Evolutionary conservation across 2,888 invertebrate genomes (phyloP), one percentile per base, ranked within the genome.

Genomic region (Volucella bombylans): DNA sequence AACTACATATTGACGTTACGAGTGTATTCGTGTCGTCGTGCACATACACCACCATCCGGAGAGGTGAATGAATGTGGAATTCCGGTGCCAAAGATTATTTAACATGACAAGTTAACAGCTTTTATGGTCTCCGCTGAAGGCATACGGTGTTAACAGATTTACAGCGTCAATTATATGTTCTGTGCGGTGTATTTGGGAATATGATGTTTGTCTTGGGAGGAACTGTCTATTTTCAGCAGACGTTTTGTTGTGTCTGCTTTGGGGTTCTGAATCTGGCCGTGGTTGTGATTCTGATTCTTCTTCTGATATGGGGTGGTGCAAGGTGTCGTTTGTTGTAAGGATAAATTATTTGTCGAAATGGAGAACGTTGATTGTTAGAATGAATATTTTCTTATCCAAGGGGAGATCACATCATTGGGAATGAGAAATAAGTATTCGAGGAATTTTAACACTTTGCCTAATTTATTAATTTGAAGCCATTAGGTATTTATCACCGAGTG

Each of bases 71-170:
- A 73, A 82, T 82, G 78, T 82, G 81, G 77, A 76, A 77, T 81
- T 81, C 76, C 85, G 81, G 85, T 85, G 81, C 85, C 85, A 81
- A 85, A 81, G 85, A 85, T 82, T 82, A 82, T 82, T 82, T 82
- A 82, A 82, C 82, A 82, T 81, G 85, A 85, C 85, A 85, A 85
- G 85, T 85, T 85, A 85, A 85, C 85, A 85, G 85, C 85, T 85
- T 85, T 85, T 85, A 85, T 81, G 85, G 85, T 85, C 85, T 81
- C 76, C 85, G 81, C 81, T 81, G 85, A 85, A 85, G 85, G 72
- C 85, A 57, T 85, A 72, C 85, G 74, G 85, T 85, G 85, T 81
- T 81, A 85, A 85, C 85, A 85, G 85, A 85, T 85, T 85, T 85
- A 85, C 85, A 81, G 85, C 85, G 85, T 85, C 85, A 85, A 85